Conservation (phyloP, 2,797 vertebrate genomes). For the Galaxias olidus region DNA sequence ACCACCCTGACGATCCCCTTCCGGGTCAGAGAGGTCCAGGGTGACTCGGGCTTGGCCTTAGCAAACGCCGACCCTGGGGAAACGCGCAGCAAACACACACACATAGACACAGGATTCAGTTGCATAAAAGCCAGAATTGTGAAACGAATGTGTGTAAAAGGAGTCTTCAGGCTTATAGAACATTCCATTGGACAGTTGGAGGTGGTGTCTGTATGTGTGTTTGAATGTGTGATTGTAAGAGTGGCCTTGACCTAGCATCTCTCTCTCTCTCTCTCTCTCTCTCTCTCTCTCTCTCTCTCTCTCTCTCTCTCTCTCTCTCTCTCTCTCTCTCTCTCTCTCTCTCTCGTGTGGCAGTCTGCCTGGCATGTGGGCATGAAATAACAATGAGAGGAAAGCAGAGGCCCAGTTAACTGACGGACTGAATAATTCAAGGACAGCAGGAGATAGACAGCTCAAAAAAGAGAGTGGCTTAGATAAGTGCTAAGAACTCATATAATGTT, state of each 20-base stretch:
- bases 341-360: neutral
- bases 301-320: neutral
- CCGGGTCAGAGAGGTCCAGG: slow-evolving; percentile 97
- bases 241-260: neutral
- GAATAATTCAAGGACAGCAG: slow-evolving; percentile 46
- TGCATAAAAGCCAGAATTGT: no score
- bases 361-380: slow-evolving; percentile 16
- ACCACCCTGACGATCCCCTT: slow-evolving; percentile 97
- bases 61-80: slow-evolving; percentile 93
- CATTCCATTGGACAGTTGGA: no score
- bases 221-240: neutral
- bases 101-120: neutral
- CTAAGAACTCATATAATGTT: neutral
- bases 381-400: slow-evolving; percentile 20
- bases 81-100: neutral
- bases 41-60: slow-evolving; percentile 98
- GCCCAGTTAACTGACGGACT: slow-evolving; percentile 23
- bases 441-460: neutral
- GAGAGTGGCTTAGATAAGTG: neutral
- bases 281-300: neutral
- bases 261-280: neutral
- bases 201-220: no score
- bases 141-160: no score
- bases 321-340: no score
- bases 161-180: no score